phyloP scores from a whole-genome alignment of 2,113 vertebrate genomes.

The Limanda limanda region DNA sequence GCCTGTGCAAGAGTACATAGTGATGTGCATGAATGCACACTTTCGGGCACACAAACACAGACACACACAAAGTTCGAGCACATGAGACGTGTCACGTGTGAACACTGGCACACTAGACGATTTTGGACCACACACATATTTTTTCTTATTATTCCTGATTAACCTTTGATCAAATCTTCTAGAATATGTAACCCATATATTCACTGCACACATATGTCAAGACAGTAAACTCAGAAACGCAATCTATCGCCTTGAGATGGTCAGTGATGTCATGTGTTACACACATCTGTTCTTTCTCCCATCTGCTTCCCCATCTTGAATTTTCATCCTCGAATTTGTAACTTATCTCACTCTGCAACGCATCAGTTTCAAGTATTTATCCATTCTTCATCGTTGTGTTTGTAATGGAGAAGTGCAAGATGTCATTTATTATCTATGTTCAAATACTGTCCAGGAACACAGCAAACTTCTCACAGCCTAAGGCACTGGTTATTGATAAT shows the following conservation, averaged over 20 bases:
- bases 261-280: not conserved
- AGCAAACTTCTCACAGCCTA: not conserved
- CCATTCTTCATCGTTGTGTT: not conserved
- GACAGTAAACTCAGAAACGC: not conserved
- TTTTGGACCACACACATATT: too few species aligned
- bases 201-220: not conserved
- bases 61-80: not conserved
- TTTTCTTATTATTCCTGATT: too few species aligned
- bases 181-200: not conserved
- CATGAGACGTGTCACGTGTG: not conserved
- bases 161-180: too few species aligned
- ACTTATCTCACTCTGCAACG: not conserved
- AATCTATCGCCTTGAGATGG: not conserved
- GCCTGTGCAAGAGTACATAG: not conserved
- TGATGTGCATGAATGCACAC: slow-evolving; percentile 20
- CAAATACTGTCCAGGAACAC: not conserved
- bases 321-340: not conserved
- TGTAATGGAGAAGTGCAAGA: not conserved
- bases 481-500: not conserved
- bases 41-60: not conserved
- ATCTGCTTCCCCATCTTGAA: slow-evolving; percentile 22
- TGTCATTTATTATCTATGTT: not conserved
- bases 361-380: not conserved
- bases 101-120: not conserved
- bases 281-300: slow-evolving; percentile 28